Evolutionary conservation across 2,888 invertebrate species (phyloP).

Genomic region (Teleogryllus oceanicus): DNA sequence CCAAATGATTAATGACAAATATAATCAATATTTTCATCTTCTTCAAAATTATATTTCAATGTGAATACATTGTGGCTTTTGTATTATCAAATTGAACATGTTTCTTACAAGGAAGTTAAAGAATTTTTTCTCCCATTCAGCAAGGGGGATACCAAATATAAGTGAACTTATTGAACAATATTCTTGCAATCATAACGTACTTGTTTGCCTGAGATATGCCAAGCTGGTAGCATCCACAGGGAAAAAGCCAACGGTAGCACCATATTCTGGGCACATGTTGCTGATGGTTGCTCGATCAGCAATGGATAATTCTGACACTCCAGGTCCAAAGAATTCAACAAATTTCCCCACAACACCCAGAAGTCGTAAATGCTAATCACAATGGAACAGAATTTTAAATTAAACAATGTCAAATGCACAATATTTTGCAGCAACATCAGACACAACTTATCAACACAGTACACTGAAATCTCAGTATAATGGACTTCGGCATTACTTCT

Average conservation of each 20-base stretch:
- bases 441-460: no score
- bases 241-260: constrained; percentile 94
- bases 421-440: not conserved
- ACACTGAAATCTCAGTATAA: no score
- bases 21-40: no score
- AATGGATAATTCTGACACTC: constrained; percentile 84
- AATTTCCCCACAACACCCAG: constrained; percentile 97
- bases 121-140: no score
- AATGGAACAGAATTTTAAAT: constrained; percentile 26
- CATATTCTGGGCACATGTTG: constrained; percentile 99
- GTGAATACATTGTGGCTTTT: no score
- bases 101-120: no score
- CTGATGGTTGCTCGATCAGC: constrained; percentile 97
- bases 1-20: no score
- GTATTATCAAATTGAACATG: no score
- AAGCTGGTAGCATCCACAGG: constrained; percentile 81
- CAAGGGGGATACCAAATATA: no score
- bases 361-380: constrained; percentile 74
- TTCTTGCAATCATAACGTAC: constrained; percentile 49
- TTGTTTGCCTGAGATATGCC: constrained; percentile 80
- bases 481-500: no score
- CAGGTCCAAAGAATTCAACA: constrained; percentile 97
- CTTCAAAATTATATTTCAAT: no score
- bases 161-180: no score
- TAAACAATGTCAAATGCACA: constrained; percentile 4